Conservation (phyloP, 2,113 vertebrate species). For the Chaetops frenatus region DNA sequence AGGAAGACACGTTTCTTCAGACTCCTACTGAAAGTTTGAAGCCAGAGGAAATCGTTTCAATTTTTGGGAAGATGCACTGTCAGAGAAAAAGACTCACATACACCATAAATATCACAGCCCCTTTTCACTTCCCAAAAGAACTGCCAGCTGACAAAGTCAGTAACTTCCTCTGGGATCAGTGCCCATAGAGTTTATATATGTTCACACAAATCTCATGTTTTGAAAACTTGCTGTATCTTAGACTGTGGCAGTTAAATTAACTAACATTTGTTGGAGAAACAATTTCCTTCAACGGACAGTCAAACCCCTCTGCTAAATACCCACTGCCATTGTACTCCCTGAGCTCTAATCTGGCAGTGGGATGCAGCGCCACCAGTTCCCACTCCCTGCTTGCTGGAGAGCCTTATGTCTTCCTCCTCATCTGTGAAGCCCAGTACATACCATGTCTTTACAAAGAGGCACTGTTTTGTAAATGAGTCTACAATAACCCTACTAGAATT, state of each 20-base stretch:
- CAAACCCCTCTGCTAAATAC: not conserved
- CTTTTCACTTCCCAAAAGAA: not conserved
- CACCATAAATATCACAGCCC: not conserved
- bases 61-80: not conserved
- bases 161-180: not conserved
- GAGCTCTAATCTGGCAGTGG: not conserved
- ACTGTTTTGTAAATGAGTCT: not conserved
- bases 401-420: not conserved
- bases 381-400: not conserved
- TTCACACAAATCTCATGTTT: not conserved
- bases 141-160: not conserved
- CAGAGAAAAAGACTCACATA: not conserved
- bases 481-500: conserved; percentile 3
- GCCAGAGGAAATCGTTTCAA: not conserved
- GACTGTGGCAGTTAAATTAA: not conserved
- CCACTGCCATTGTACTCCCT: not conserved
- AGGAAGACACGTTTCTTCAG: not conserved
- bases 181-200: not conserved
- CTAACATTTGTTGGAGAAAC: not conserved
- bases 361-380: not conserved
- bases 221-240: not conserved
- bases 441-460: not conserved
- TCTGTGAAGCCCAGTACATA: not conserved
- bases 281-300: not conserved
- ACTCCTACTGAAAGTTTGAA: not conserved